Percentiles rank a stretch among this genome's conserved stretches.
Evolutionary conservation across 2,797 vertebrate species (phyloP).

Genomic region (Myotis vivesi): DNA sequence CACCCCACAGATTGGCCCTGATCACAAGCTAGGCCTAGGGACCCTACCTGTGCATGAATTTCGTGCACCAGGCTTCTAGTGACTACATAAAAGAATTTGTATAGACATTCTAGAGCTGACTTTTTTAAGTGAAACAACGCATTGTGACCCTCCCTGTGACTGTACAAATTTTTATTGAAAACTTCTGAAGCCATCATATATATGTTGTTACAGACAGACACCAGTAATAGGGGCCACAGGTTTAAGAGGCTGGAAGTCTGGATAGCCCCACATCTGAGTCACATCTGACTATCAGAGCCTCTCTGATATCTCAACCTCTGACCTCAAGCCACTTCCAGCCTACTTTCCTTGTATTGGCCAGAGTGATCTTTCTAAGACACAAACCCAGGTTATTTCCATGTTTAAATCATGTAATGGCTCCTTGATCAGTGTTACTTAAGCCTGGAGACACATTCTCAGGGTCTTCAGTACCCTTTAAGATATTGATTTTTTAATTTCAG

Average conservation of each 20-base stretch:
- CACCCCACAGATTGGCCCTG: too few species aligned
- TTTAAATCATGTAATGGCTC: background rate
- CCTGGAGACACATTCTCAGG: background rate
- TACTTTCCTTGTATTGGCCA: background rate
- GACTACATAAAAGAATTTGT: background rate
- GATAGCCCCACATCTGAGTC: background rate
- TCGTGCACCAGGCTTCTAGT: too few species aligned
- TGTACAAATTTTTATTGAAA: constrained; percentile 6
- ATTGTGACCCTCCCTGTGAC: background rate
- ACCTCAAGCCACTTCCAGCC: background rate
- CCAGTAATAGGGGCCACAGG: background rate
- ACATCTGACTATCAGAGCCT: background rate
- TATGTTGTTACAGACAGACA: background rate
- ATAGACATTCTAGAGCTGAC: background rate
- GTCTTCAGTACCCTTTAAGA: background rate
- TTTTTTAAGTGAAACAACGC: constrained; percentile 40
- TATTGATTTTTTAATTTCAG: constrained; percentile 42
- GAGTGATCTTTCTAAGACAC: background rate
- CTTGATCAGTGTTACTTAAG: background rate
- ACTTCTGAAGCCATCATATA: background rate
- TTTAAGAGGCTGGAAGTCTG: background rate
- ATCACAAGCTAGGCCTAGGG: too few species aligned
- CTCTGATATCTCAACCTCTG: background rate
- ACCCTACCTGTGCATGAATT: too few species aligned
- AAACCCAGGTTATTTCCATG: background rate